phyloP scores from a whole-genome alignment of 2,797 vertebrate genomes.

The Poeciliopsis gracilis region DNA sequence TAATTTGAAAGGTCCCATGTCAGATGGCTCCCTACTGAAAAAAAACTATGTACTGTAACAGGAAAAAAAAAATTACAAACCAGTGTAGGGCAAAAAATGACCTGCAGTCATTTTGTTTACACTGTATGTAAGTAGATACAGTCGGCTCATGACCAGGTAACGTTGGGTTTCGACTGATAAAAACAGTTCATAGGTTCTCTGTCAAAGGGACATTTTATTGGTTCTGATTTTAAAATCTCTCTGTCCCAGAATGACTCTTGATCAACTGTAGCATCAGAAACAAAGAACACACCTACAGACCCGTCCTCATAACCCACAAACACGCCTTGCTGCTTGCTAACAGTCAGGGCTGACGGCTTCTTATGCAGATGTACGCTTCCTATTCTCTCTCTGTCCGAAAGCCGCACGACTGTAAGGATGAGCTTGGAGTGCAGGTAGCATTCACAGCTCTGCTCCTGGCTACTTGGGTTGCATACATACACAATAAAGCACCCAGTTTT shows the following conservation, averaged over 20 bases:
- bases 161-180: conserved; percentile 59
- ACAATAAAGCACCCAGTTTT: conserved; percentile 65
- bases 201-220: conserved; percentile 61
- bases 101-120: neutral
- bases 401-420: conserved; percentile 68
- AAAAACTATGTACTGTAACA: neutral
- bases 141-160: conserved; percentile 63
- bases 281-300: conserved; percentile 77
- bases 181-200: conserved; percentile 50
- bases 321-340: conserved; percentile 62
- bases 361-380: conserved; percentile 72
- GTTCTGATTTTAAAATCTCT: conserved; percentile 17
- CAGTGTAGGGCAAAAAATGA: neutral
- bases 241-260: conserved; percentile 22
- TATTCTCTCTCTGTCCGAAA: conserved; percentile 73
- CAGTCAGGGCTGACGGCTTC: conserved; percentile 59
- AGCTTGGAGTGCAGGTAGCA: conserved; percentile 67
- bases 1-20: neutral
- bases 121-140: neutral
- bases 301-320: conserved; percentile 85
- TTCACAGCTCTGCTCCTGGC: conserved; percentile 29
- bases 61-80: neutral
- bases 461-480: conserved; percentile 59
- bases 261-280: conserved; percentile 51
- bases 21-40: neutral